Evolutionary conservation across 2,888 invertebrate genomes (phyloP).

Genomic region (Amiota mariae): DNA sequence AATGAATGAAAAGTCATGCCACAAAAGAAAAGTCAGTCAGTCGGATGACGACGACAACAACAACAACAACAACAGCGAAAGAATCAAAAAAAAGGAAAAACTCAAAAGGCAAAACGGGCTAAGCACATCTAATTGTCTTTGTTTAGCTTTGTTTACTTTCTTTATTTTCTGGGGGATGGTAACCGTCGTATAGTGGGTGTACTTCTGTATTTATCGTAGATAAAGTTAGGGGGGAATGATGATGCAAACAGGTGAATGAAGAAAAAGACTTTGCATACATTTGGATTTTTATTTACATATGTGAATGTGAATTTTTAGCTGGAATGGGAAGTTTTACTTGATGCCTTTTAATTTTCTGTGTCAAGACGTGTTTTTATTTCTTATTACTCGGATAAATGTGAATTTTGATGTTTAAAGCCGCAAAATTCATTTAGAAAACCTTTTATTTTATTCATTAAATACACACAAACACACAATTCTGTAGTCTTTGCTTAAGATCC

Average conservation of each 20-base stretch:
- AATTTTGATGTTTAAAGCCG: neutral
- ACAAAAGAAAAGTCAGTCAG: neutral
- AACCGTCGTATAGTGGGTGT: neutral
- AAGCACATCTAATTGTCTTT: slow-evolving; percentile 29
- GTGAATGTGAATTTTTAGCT: neutral
- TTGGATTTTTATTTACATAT: slow-evolving; percentile 12
- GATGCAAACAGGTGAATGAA: slow-evolving; percentile 1
- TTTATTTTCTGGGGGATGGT: neutral
- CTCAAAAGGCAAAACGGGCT: neutral
- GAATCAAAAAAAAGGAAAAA: slow-evolving; percentile 8
- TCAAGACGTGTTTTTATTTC: slow-evolving; percentile 3
- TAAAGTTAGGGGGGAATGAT: neutral
- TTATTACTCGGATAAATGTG: neutral
- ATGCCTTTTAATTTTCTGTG: slow-evolving; percentile 14
- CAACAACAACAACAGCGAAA: too few species aligned
- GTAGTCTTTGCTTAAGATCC: too few species aligned
- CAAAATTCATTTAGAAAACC: slow-evolving; percentile 5
- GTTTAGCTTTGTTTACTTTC: neutral
- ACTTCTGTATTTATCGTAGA: neutral
- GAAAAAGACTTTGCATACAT: slow-evolving; percentile 10
- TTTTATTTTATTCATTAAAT: too few species aligned
- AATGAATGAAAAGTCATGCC: neutral
- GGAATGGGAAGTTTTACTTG: neutral
- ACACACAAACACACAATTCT: too few species aligned
- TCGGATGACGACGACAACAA: too few species aligned